Percentiles rank a stretch among this genome's conserved stretches.
These are phyloP conservation scores for Hirtodrosophila cameraria DNA, from an alignment of 2,888 invertebrate species.

Conservation along the genomic window DNA sequence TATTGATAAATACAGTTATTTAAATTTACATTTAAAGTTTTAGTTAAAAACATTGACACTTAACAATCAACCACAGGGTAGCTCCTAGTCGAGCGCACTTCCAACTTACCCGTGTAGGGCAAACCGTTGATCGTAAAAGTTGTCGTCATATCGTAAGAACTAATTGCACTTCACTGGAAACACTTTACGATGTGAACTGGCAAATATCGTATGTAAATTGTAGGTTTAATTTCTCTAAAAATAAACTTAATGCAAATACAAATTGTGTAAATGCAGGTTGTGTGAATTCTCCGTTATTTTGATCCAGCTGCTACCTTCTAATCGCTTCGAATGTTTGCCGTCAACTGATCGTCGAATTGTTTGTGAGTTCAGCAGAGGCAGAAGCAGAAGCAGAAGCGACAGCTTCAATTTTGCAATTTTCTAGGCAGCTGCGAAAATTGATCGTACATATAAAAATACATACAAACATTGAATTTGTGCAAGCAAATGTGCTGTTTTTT, in stretches of 20 bases:
- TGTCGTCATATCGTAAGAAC: conserved; percentile 56
- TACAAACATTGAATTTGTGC: not conserved
- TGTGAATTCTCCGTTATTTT: conserved; percentile 15
- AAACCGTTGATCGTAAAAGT: conserved; percentile 75
- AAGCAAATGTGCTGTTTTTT: conserved; percentile 10
- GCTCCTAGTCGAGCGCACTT: not conserved
- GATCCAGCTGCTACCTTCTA: conserved; percentile 19
- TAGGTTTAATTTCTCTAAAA: conserved; percentile 28
- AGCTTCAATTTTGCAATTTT: conserved; percentile 37
- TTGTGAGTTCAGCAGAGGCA: not conserved
- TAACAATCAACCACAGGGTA: not conserved
- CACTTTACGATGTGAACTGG: no score
- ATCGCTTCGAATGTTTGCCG: conserved; percentile 18
- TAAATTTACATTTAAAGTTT: no score
- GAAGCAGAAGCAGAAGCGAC: no score
- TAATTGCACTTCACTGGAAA: conserved; percentile 3
- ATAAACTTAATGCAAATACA: conserved; percentile 9
- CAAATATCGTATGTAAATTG: not conserved
- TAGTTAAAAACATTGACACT: no score
- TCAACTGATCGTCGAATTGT: conserved; percentile 48
- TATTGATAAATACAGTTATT: no score
- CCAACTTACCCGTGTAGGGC: conserved; percentile 65
- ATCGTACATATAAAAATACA: not conserved
- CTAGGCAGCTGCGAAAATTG: conserved; percentile 24
- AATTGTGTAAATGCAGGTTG: no score